Percentiles rank a stretch among this genome's conserved stretches.
Conservation (phyloP, 2,113 vertebrate genomes). For the Neolamprologus devosi region DNA sequence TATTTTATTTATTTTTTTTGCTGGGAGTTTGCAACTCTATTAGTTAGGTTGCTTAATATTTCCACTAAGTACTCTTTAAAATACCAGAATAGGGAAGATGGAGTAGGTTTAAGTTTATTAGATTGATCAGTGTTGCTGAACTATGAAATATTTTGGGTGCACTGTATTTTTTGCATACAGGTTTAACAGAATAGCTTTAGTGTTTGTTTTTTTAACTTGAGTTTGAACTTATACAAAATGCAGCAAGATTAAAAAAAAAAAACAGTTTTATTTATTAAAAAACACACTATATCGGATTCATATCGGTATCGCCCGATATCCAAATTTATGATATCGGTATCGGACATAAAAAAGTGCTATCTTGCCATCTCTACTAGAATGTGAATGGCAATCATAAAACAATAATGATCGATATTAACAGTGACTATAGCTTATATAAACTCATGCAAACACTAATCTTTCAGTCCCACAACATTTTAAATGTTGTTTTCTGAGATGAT, state of each 20-base stretch:
- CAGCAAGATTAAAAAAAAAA: not conserved
- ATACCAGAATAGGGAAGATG: not conserved
- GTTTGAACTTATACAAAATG: not conserved
- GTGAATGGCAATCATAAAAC: not conserved
- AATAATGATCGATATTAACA: not conserved
- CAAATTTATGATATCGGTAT: not conserved
- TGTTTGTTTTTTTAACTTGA: not conserved
- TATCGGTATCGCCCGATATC: fast-evolving
- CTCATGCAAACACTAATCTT: not conserved
- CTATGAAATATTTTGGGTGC: not conserved
- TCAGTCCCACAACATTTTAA: not conserved
- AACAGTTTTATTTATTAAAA: not conserved
- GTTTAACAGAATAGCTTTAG: not conserved
- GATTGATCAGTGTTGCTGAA: not conserved
- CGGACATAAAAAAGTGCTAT: not conserved
- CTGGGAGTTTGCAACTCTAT: fast-evolving
- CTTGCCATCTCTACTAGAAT: not conserved
- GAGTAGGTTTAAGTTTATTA: not conserved
- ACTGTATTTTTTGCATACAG: fast-evolving
- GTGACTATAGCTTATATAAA: not conserved
- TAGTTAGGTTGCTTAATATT: not conserved
- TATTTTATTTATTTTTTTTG: not conserved
- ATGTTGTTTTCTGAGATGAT: not conserved
- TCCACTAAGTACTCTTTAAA: fast-evolving
- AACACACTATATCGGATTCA: not conserved